Evolutionary conservation across 92 coral and sea anemone species (phyloP), one percentile per base, ranked within the genome.

Genomic region (Parazoanthus darwini): DNA sequence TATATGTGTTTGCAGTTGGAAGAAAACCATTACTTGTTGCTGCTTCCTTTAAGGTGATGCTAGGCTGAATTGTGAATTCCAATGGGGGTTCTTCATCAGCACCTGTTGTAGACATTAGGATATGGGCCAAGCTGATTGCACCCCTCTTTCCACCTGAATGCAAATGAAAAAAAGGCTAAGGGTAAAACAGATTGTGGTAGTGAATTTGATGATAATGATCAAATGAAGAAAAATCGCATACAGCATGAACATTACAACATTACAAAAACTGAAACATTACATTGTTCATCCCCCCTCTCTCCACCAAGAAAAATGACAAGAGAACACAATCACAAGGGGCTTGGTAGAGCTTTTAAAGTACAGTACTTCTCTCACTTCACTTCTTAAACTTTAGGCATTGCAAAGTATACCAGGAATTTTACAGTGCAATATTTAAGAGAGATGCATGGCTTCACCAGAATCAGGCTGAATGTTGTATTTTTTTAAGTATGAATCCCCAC

Each of bases 1-100:
- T 79, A 22, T 86, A 88, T 13, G 90, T 88, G 58, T 79, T 88
- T 70, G 88, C 87, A 13, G 87, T 82, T 29, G 87, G 82, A 2
- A 88, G 38, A 74, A 88, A 88, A 37, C 26, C 10, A 39, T 48
- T 44, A 16, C 35, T 36, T 23, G 74, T 67, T 33, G 38, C 75
- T 23, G 75, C 90, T 58, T 87, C 85, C 7, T 37, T 33, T 42
- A 87, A 87, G n/a, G 1, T 78, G 15, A 87, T 87, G 33, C 73
- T 87, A 51, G 90, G 90, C 56, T 78, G 85, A 51, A 79, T 20
- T 46, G 16, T 20, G 37, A 77, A 87, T 39, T 85, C 85, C n/a
- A 87, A 33, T 58, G 35, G 29, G 5, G 90, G 85, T 67, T 78
- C 85, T 15, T 87, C 90, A 65, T 87, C 90, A 35, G 84, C 59